These are phyloP conservation scores for Silurus glanis DNA, from an alignment of 2,113 vertebrate species.

Conservation along the genomic window DNA sequence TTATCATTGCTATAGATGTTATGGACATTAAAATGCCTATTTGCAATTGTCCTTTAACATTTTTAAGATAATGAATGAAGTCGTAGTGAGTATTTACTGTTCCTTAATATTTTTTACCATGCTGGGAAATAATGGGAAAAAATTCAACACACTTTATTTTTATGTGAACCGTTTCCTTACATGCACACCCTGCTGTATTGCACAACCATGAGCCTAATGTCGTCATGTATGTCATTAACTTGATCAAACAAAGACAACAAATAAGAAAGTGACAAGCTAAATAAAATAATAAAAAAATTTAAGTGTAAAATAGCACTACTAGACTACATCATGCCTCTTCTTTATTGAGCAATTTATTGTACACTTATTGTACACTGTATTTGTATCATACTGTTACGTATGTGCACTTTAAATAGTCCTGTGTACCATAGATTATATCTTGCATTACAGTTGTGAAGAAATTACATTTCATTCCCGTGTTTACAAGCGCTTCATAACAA, in stretches of 20 bases:
- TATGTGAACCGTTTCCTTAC: background rate
- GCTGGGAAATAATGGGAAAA: too few relatives aligned
- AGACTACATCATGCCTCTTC: background rate
- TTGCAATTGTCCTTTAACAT: background rate
- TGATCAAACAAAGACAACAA: background rate
- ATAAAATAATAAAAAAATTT: too few relatives aligned
- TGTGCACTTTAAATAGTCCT: too few relatives aligned
- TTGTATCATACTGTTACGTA: too few relatives aligned
- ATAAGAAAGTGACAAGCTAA: too few relatives aligned
- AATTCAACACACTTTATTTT: background rate
- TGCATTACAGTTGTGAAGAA: too few relatives aligned
- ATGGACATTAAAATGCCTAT: background rate
- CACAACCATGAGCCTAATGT: background rate
- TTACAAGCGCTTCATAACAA: too few relatives aligned
- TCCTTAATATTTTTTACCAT: too few relatives aligned
- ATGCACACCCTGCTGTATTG: background rate
- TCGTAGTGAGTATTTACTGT: too few relatives aligned
- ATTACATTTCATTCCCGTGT: too few relatives aligned
- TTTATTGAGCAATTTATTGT: background rate
- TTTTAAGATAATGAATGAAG: background rate
- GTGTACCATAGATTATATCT: too few relatives aligned
- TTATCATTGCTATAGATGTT: background rate
- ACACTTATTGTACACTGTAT: background rate
- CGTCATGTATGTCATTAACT: background rate
- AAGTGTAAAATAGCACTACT: background rate